Evolutionary conservation across 1,140 invertebrate genomes (phyloP).

Genomic region (Alviniconcha marisindica): DNA sequence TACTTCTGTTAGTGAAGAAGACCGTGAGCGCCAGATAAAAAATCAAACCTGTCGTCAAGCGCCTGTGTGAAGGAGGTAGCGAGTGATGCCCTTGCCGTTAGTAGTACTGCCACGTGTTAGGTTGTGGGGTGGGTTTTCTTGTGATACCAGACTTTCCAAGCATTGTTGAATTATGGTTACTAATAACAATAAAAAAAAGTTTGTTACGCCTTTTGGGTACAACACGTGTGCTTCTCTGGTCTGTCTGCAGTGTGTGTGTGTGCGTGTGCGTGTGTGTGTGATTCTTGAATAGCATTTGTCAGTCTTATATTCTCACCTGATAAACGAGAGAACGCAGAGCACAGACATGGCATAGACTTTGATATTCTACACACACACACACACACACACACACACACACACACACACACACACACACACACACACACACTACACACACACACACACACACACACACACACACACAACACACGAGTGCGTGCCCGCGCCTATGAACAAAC

Average conservation of each 20-base stretch:
- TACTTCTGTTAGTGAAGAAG: too few species aligned
- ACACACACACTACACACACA: too few species aligned
- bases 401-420: constrained; percentile 23
- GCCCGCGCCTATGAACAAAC: too few species aligned
- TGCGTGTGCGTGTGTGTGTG: background rate
- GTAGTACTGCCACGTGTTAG: too few species aligned
- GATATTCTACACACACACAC: background rate
- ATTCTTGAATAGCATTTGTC: background rate
- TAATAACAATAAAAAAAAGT: constrained; percentile 11
- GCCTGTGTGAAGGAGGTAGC: too few species aligned
- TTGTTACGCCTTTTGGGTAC: constrained; percentile 12
- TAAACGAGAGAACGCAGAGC: too few species aligned
- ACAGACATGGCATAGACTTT: background rate
- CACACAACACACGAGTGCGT: too few species aligned
- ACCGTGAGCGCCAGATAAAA: too few species aligned
- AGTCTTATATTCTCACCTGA: too few species aligned
- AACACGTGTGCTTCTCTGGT: background rate
- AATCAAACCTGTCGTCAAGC: too few species aligned
- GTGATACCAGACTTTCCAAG: constrained; percentile 32
- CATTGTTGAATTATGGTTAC: constrained; percentile 9
- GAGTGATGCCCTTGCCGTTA: too few species aligned
- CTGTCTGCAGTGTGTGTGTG: background rate
- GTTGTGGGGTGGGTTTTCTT: background rate
- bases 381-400: constrained; percentile 24
- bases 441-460: too few species aligned